Conservation (phyloP, 2,888 invertebrate genomes). For the Podotricha telesiphe region DNA sequence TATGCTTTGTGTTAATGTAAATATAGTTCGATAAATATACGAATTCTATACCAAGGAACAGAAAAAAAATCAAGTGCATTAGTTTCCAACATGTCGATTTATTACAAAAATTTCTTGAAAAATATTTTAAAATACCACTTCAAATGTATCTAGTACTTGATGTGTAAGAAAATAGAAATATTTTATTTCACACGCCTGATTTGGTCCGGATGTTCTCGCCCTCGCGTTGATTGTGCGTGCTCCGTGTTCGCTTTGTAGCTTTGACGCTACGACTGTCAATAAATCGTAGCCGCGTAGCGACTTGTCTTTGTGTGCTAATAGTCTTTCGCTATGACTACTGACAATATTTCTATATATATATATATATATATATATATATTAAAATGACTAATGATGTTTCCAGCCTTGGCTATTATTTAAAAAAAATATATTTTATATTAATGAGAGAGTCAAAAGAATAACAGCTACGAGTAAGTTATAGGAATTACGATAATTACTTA, state of each 20-base stretch:
- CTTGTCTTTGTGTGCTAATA: neutral
- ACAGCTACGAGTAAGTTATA: too few relatives aligned
- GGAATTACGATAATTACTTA: neutral
- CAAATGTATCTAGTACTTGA: neutral
- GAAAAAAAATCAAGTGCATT: too few relatives aligned
- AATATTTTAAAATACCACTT: neutral
- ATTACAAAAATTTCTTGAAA: neutral
- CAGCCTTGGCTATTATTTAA: too few relatives aligned
- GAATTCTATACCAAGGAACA: too few relatives aligned
- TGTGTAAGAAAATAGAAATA: constrained; percentile 16
- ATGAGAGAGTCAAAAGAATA: too few relatives aligned
- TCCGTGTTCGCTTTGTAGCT: constrained; percentile 54
- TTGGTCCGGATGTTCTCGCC: constrained; percentile 50
- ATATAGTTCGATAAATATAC: too few relatives aligned
- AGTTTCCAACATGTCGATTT: too few relatives aligned
- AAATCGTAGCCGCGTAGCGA: constrained; percentile 28
- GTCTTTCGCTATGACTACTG: neutral
- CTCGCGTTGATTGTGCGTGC: constrained; percentile 58
- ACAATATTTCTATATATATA: too few relatives aligned
- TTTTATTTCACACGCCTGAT: constrained; percentile 57
- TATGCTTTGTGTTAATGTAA: too few relatives aligned
- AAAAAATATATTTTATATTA: too few relatives aligned
- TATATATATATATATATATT: too few relatives aligned
- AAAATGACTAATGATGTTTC: too few relatives aligned
- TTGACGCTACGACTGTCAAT: constrained; percentile 55